Percentiles rank a stretch among this genome's conserved stretches.
Conservation (phyloP, 2,888 invertebrate genomes). For the Clanis bilineata region DNA sequence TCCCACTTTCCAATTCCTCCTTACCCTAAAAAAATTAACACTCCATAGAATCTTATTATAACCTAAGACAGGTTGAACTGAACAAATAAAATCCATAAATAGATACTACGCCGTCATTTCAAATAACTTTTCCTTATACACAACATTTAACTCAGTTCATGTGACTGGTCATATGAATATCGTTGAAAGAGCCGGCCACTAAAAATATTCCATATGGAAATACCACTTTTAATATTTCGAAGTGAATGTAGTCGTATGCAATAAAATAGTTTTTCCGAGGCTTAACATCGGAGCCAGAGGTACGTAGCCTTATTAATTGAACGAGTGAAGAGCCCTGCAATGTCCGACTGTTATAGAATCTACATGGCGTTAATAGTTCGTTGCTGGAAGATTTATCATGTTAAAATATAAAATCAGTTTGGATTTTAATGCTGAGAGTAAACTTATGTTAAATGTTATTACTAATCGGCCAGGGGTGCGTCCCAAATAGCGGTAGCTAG, state of each 20-base stretch:
- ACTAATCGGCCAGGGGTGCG: too few species aligned
- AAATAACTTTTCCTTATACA: neutral
- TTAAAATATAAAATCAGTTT: neutral
- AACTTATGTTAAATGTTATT: too few species aligned
- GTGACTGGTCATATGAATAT: neutral
- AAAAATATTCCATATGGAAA: slow-evolving; percentile 3
- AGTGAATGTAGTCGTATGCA: slow-evolving; percentile 37
- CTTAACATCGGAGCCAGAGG: slow-evolving; percentile 30
- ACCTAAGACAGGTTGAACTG: neutral
- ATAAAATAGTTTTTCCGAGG: slow-evolving; percentile 30
- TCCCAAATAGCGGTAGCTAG: too few species aligned
- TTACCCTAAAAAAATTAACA: neutral
- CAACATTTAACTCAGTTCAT: neutral
- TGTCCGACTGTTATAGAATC: slow-evolving; percentile 47
- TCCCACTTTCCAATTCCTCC: too few species aligned
- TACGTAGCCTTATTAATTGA: slow-evolving; percentile 54
- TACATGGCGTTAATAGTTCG: slow-evolving; percentile 29
- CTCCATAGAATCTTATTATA: neutral
- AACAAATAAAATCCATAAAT: neutral
- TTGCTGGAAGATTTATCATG: slow-evolving; percentile 24
- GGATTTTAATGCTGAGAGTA: too few species aligned
- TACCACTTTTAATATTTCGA: slow-evolving; percentile 20
- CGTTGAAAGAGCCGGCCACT: neutral
- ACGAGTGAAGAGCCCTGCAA: slow-evolving; percentile 46
- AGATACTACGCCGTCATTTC: neutral